Evolutionary conservation across 30 jellyfish, hydroid and myxozoan genomes (phyloP).

Genomic region (Aurelia sp.): DNA sequence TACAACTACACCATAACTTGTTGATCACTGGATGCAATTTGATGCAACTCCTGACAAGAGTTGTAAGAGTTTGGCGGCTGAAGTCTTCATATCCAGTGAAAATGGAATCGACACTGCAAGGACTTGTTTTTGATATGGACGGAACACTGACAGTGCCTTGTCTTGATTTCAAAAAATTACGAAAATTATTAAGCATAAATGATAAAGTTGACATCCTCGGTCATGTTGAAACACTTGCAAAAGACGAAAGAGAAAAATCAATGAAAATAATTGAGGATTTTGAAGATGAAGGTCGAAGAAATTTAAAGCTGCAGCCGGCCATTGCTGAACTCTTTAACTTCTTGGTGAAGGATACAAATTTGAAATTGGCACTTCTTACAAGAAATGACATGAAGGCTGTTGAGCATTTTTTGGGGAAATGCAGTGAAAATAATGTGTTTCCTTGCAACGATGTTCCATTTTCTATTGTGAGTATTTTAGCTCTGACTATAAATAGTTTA

Average conservation of each 20-base stretch:
- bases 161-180: conserved; percentile 68
- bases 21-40: too few relatives aligned
- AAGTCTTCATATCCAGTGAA: too few relatives aligned
- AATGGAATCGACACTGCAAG: conserved; percentile 27
- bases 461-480: conserved; percentile 37
- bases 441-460: conserved; percentile 2
- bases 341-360: conserved; percentile 20
- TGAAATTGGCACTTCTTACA: conserved; percentile 79
- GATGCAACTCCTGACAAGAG: too few relatives aligned
- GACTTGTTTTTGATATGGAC: conserved; percentile 94
- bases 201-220: conserved; percentile 72
- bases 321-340: conserved; percentile 52
- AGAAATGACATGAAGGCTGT: conserved; percentile 83
- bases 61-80: too few relatives aligned
- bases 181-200: conserved; percentile 53
- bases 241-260: conserved; percentile 53
- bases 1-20: too few relatives aligned
- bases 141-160: conserved; percentile 97
- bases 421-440: conserved; percentile 16
- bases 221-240: conserved; percentile 64
- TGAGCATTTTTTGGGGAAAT: conserved; percentile 65
- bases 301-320: conserved; percentile 79
- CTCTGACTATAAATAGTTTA: too few relatives aligned
- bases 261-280: conserved; percentile 70
- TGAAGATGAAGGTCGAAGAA: conserved; percentile 87